phyloP scores from a whole-genome alignment of 2,888 invertebrate species.

The Stomorhina lunata region DNA sequence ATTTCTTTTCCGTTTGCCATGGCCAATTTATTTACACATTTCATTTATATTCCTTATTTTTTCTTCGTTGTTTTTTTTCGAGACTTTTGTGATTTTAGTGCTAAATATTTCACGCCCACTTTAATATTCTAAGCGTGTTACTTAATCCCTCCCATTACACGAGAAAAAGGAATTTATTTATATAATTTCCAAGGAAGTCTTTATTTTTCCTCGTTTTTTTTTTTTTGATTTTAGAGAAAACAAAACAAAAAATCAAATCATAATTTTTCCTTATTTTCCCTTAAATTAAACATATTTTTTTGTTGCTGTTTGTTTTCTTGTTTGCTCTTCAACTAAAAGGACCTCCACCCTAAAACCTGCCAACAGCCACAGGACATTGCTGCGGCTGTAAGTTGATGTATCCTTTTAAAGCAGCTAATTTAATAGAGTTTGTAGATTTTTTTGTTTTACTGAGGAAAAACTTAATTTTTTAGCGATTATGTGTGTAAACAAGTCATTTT shows the following conservation, averaged over 20 bases:
- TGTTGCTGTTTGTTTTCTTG: neutral
- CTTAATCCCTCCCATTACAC: conserved; percentile 65
- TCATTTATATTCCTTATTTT: neutral
- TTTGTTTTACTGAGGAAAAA: conserved; percentile 41
- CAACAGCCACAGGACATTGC: neutral
- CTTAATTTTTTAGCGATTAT: conserved; percentile 69
- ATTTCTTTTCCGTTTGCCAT: conserved; percentile 15
- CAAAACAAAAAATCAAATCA: conserved; percentile 33
- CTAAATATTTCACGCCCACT: conserved; percentile 64
- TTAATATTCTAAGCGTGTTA: conserved; percentile 68
- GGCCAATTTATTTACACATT: conserved; percentile 37
- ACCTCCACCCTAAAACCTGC: neutral
- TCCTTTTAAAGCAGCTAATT: conserved; percentile 55
- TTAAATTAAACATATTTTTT: conserved; percentile 30
- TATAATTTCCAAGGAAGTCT: neutral
- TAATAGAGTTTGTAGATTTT: conserved; percentile 26
- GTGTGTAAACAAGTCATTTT: conserved; percentile 66
- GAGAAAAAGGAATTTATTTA: conserved; percentile 15
- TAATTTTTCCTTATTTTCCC: conserved; percentile 39
- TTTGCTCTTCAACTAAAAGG: neutral
- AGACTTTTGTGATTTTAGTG: conserved; percentile 26
- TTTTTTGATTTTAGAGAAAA: conserved; percentile 27
- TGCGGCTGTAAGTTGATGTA: conserved; percentile 10
- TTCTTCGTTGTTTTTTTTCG: conserved; percentile 4
- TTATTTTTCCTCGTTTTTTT: conserved; percentile 63